phyloP scores from a whole-genome alignment of 2,113 vertebrate species.

The Phalacrocorax brasilianus region DNA sequence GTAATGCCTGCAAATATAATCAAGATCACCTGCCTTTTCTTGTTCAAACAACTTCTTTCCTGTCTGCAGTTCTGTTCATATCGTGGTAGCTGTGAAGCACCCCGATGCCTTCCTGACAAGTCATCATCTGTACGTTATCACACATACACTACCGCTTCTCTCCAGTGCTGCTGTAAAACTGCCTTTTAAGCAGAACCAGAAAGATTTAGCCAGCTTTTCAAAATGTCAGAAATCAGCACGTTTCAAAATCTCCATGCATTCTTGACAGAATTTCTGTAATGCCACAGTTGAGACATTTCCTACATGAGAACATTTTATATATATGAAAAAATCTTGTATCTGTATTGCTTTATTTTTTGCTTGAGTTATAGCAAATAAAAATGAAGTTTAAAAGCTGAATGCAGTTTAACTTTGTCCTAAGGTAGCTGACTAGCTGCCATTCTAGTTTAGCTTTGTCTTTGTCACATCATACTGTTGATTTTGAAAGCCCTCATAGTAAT shows the following conservation, averaged over 20 bases:
- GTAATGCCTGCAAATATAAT: neutral
- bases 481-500: neutral
- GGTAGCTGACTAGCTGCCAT: neutral
- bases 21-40: neutral
- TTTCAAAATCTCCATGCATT: neutral
- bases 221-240: neutral
- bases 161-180: neutral
- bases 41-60: neutral
- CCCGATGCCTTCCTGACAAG: neutral
- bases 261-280: neutral
- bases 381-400: neutral
- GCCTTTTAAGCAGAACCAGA: neutral
- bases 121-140: neutral
- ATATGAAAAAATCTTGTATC: neutral
- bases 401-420: neutral
- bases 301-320: neutral
- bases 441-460: neutral
- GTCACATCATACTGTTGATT: neutral
- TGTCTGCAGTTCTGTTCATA: neutral
- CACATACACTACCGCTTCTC: neutral
- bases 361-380: neutral
- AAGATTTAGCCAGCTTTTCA: neutral
- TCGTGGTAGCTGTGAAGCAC: neutral
- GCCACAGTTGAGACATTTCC: neutral
- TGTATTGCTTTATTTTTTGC: neutral